These are phyloP conservation scores for Lytechinus variegatus DNA, from an alignment of 35 echinoderm and acorn worm genomes.

Conservation along the genomic window DNA sequence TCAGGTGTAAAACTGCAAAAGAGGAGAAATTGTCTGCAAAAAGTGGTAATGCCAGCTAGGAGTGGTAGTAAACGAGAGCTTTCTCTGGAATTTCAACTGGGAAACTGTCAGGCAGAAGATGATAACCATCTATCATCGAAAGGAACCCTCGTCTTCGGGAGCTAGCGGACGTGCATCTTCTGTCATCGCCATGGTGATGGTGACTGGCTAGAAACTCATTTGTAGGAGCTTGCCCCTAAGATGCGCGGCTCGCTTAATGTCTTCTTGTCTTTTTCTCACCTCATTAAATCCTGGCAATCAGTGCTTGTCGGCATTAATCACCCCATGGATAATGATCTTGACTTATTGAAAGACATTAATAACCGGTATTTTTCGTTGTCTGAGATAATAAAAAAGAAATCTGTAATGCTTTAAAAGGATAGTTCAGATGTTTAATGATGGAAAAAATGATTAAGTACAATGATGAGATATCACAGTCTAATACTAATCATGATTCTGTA, in stretches of 20 bases:
- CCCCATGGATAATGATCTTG: background rate
- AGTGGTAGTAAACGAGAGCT: background rate
- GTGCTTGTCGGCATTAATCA: conserved; percentile 2
- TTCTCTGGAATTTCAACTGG: conserved; percentile 1
- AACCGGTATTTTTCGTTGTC: background rate
- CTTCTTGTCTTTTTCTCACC: background rate
- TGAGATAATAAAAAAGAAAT: background rate
- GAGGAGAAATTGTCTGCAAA: background rate
- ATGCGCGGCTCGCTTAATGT: background rate
- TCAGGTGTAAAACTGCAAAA: background rate
- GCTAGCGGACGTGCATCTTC: background rate
- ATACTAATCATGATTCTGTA: too few species aligned
- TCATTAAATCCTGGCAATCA: background rate
- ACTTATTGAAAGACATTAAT: background rate
- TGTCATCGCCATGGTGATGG: background rate
- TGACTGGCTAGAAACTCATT: background rate
- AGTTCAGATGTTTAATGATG: background rate
- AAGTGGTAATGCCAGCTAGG: background rate
- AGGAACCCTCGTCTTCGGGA: background rate
- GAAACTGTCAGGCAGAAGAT: background rate
- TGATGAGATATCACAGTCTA: too few species aligned
- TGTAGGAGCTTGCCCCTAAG: background rate
- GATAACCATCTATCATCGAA: background rate
- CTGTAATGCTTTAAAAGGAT: background rate
- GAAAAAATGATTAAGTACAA: too few species aligned